Evolutionary conservation across 1,140 invertebrate species (phyloP), one percentile per base, ranked within the genome.

Genomic region (Drosophila malerkotliana): DNA sequence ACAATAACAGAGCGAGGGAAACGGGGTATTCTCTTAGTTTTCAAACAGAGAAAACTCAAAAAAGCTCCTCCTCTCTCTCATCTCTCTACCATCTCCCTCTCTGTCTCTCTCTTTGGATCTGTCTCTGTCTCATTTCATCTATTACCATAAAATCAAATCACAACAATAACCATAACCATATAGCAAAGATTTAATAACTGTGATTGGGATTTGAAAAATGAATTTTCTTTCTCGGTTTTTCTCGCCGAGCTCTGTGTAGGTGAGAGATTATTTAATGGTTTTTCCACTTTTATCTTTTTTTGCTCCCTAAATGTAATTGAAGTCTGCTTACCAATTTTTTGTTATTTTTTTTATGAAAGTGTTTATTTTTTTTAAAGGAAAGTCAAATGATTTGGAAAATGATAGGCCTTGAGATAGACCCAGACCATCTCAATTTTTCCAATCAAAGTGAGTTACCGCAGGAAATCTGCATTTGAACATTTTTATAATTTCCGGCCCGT

Each of bases 71-170:
- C 21, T 41, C 34, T 3, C 34, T 44, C 18, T 21, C 26, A 21
- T 15, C 21, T 21, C 15, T 45, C 49, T 51, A 14, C 2, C 15
- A 44, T 44, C 14, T 12, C 10, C 9, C 10, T n/a, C 34, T 37
- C 34, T 37, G 34, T 4, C n/a, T 21, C 26, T 12, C 18, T 9
- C 51, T 4, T 55, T 28, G 41, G 12, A 9, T 15, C 14, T 30
- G 48, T 48, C 32, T 26, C 54, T 53, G 60, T 45, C 37, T 64
- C 64, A 57, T 51, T 61, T 52, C 82, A 66, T 81, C 78, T 78
- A 88, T 87, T 88, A 88, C 82, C 82, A 88, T 87, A 87, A 87
- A 87, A 87, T 88, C 82, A 87, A 87, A 87, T 87, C 83, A 87
- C 83, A 88, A 87, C 83, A 87, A 87, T 87, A 87, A 87, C 83